Evolutionary conservation across 2,113 vertebrate species (phyloP), one percentile per base, ranked within the genome.

Genomic region (Vombatus ursinus): DNA sequence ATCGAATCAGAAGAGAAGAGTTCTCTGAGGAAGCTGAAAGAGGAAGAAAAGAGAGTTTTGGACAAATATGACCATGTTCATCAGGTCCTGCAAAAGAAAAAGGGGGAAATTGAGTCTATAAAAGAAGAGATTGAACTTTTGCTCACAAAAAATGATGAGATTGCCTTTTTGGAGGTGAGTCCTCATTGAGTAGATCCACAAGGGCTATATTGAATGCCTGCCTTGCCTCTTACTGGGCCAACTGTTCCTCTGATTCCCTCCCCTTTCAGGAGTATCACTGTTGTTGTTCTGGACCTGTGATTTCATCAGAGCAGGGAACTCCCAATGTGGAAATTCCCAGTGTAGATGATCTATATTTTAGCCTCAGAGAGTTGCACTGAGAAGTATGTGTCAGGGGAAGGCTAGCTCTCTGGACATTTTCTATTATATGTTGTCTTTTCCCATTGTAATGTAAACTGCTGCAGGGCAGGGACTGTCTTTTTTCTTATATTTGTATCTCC

Each of bases 141-240:
- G 68, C 98, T 99, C 97, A 95, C 93, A 12, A 98, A 98, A 96
- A 96, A 84, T 0, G 98, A 99, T 0, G 99, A 99, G 0, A 37
- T 99, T 48, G 95, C 98, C n/a, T 99, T 99, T 98, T 98, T 99
- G 52, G 99, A 99, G 99, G 99, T 99, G 97, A 97, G 97, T 44
- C 0, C 0, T 68, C 19, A 11, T 1, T 68, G 44, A 51, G n/a
- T 0, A 0, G 0, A 24, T 77, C 31, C 68, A 84, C n/a, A 44
- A 50, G 54, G 23, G 19, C 47, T 19, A 8, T 44, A 44, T 1
- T 37, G 44, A 25, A 3, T 0, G 0, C 0, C 12, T 52, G 12
- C 44, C 52, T 90, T 57, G 52, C 26, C 47, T 84, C 68, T 84
- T 68, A 31, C n/a, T 8, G 6, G 68, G 68, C 19, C n/a, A 44